Percentiles rank a stretch among this genome's conserved stretches.
Conservation (phyloP, 2,888 invertebrate species). For the Xanthostigma xanthostigma region DNA sequence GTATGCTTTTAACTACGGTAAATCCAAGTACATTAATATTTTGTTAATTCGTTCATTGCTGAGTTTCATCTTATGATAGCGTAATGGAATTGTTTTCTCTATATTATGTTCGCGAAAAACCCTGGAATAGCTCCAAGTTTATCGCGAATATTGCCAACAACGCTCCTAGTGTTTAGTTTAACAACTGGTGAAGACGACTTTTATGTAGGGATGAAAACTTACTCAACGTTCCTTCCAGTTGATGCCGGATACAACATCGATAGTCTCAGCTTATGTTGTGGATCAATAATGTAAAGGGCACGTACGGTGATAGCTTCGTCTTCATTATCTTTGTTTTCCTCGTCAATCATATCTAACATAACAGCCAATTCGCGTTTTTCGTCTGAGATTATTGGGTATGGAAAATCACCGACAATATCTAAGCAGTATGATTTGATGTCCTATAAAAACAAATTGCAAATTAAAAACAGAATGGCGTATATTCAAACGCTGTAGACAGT, state of each 20-base stretch:
- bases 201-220: conserved; percentile 24
- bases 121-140: too few species aligned
- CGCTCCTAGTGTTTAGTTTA: too few species aligned
- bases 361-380: conserved; percentile 53
- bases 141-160: too few species aligned
- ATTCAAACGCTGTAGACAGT: too few species aligned
- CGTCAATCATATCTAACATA: conserved; percentile 64
- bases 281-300: conserved; percentile 66
- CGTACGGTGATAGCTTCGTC: conserved; percentile 56
- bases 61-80: too few species aligned
- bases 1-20: too few species aligned
- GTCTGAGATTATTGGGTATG: conserved; percentile 74
- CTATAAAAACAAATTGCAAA: conserved; percentile 18
- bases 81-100: too few species aligned
- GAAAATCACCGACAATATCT: conserved; percentile 56
- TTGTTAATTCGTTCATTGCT: too few species aligned
- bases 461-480: not conserved
- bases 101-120: too few species aligned
- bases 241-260: conserved; percentile 75
- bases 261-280: conserved; percentile 61
- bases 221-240: conserved; percentile 76
- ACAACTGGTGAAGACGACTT: too few species aligned
- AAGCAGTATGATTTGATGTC: conserved; percentile 55
- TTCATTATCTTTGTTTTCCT: conserved; percentile 47
- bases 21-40: too few species aligned